These are phyloP conservation scores for Riptortus pedestris DNA, from an alignment of 1,140 invertebrate genomes.

Conservation along the genomic window DNA sequence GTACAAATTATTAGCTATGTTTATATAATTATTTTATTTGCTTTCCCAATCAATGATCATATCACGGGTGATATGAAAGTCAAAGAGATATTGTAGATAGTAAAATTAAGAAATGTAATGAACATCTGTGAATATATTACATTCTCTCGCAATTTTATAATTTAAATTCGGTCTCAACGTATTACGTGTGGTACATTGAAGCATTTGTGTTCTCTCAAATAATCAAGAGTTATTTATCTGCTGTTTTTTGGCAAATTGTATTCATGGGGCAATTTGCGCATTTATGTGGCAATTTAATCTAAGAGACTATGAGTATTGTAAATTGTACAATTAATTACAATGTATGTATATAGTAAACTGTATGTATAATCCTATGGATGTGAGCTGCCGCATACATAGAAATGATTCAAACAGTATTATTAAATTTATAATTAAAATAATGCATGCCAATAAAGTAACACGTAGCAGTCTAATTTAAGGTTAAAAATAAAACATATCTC, in stretches of 20 bases:
- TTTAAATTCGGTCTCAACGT: constrained; percentile 12
- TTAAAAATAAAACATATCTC: constrained; percentile 11
- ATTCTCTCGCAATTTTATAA: constrained; percentile 7
- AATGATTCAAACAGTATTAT: constrained; percentile 20
- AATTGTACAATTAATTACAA: constrained; percentile 19
- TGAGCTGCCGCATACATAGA: constrained; percentile 4
- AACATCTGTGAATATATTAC: constrained; percentile 12
- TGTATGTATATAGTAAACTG: constrained; percentile 6
- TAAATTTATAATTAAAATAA: constrained; percentile 20
- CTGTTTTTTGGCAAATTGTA: constrained; percentile 15
- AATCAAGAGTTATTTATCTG: constrained; percentile 8
- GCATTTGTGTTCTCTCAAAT: constrained; percentile 14
- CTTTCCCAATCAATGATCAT: constrained; percentile 4
- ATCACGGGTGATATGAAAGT: background rate
- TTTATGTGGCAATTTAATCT: background rate
- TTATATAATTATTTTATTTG: constrained; percentile 18
- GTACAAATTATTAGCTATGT: constrained; percentile 18
- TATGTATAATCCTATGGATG: constrained; percentile 6
- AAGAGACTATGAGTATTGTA: constrained; percentile 1
- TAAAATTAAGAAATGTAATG: constrained; percentile 13
- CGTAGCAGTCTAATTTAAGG: constrained; percentile 16
- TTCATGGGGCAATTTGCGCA: background rate
- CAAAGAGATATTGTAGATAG: constrained; percentile 16
- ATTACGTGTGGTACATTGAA: constrained; percentile 2
- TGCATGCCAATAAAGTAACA: constrained; percentile 16